Base-by-base conservation (phyloP, 2,888 invertebrate species). In the Smittia sp. region DNA sequence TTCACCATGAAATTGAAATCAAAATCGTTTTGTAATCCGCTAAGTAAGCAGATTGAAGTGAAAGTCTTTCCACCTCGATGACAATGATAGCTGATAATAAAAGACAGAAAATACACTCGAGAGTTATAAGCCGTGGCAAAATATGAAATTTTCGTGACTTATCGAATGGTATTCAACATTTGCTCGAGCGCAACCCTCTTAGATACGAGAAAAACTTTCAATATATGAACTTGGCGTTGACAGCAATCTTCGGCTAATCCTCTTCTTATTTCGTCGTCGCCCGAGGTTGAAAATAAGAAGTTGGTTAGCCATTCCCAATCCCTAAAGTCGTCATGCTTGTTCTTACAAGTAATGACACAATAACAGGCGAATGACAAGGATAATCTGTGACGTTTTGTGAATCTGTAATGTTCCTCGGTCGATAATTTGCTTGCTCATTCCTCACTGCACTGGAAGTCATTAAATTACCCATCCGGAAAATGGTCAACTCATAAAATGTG, bases 11-110 rank as follows among this genome's bases (percentile, higher is more conserved):
- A 11, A 11, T 3, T 11, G 15, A 46, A 46, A 46, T 46, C 4
- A 46, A 46, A 46, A 46, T 46, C 15, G 46, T 46, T 46, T 46
- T 46, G 46, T 46, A 46, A 46, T 46, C 46, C 46, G 46, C n/a
- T 46, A 46, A 46, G 46, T 46, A n/a, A 46, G 15, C 46, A 46
- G 46, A 46, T 46, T 46, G 6, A 2, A 6, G 11, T 3, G 15
- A n/a, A 15, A 46, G 46, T 6, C n/a, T 11, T 46, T 46, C 11
- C 46, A 46, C 15, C 46, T n/a, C 15, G 46, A 2, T n/a, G n/a
- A 46, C 15, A 46, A 46, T 46, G 15, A 46, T 3, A 13, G 6
- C 4, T 46, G 3, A 46, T 46, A 46, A 15, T 46, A 46, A 46
- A 38, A 6, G 11, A 38, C 6, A 38, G 6, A 46, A 46, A n/a